phyloP scores from a whole-genome alignment of 2,113 vertebrate species.

The Mobula birostris region DNA sequence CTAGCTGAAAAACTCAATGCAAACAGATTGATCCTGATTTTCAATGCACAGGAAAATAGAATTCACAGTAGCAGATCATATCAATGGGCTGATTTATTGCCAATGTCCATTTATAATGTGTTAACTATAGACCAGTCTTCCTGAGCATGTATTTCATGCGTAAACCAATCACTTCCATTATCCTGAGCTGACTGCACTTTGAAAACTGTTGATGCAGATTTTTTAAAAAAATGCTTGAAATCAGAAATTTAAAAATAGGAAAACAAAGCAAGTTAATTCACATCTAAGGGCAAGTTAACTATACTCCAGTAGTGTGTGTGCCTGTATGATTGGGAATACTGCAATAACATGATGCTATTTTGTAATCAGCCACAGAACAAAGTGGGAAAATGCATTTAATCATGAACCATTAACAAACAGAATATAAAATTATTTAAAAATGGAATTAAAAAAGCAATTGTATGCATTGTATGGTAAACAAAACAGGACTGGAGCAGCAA shows the following conservation, averaged over 20 bases:
- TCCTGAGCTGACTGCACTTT: background rate
- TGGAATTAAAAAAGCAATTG: background rate
- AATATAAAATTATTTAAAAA: background rate
- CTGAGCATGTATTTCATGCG: background rate
- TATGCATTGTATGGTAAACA: background rate
- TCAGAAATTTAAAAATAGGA: background rate
- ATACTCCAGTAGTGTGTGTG: background rate
- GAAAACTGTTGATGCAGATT: background rate
- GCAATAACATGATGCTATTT: background rate
- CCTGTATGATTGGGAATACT: background rate
- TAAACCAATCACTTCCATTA: background rate
- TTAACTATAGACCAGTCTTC: background rate
- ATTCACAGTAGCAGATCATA: background rate
- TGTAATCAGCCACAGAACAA: background rate
- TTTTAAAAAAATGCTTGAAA: background rate
- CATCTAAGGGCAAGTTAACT: background rate
- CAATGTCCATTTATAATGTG: background rate
- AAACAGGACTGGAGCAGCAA: background rate
- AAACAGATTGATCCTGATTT: constrained; percentile 30
- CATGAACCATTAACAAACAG: constrained; percentile 6
- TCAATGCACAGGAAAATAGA: constrained; percentile 10
- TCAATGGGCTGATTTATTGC: background rate
- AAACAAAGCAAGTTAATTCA: background rate
- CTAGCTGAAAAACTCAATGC: background rate
- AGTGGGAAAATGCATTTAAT: background rate